These are phyloP conservation scores for Suncus etruscus DNA, from an alignment of 2,113 vertebrate species.

Conservation along the genomic window DNA sequence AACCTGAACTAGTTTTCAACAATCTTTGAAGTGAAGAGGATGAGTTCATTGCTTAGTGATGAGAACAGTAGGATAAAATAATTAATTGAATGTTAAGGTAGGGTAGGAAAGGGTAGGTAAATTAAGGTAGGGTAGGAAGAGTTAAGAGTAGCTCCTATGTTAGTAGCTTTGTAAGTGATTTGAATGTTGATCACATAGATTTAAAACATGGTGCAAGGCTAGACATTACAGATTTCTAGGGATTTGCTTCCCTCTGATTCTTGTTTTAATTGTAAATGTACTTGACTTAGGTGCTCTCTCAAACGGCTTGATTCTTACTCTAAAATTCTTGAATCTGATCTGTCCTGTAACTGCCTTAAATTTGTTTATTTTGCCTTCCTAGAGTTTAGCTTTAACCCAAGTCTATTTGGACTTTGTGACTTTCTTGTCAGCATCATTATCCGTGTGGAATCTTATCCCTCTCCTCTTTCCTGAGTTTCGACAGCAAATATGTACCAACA, in stretches of 20 bases:
- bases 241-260: not conserved
- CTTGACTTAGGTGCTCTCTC: not conserved
- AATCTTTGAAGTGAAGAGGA: not conserved
- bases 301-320: not conserved
- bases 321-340: not conserved
- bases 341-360: not conserved
- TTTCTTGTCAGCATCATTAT: not conserved
- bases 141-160: not conserved
- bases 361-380: not conserved
- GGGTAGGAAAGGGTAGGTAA: no score
- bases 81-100: not conserved
- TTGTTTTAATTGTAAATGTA: not conserved
- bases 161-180: not conserved
- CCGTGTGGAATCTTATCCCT: not conserved
- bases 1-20: not conserved
- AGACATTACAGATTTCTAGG: not conserved
- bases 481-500: not conserved
- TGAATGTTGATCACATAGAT: fast-evolving
- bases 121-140: not conserved
- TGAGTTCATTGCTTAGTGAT: not conserved
- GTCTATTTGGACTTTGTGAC: not conserved
- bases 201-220: not conserved
- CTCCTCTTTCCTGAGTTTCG: not conserved
- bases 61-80: not conserved
- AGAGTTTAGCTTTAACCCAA: not conserved